Evolutionary conservation across 2,797 vertebrate genomes (phyloP), one percentile per base, ranked within the genome.

Genomic region (Neostethus bicornis): DNA sequence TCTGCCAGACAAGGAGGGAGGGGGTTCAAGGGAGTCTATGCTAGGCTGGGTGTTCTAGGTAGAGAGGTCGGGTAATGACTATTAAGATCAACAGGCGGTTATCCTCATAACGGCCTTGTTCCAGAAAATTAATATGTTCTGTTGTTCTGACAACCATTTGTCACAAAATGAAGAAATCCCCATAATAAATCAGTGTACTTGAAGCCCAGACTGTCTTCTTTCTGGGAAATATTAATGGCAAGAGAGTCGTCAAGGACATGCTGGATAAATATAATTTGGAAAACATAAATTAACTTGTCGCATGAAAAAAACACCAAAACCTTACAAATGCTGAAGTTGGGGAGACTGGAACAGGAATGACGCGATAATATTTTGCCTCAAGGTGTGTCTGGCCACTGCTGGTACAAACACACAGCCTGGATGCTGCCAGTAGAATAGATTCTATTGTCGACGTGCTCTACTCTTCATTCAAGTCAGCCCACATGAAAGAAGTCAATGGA

Each of bases 401-500:
- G 65, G 42, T 61, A 68, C 71, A 44, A 70, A 79, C 56, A 83
- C 72, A 79, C 74, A 78, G 55, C 52, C 62, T 64, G 2, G 25
- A 29, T 77, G 38, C 83, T 68, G 76, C 63, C 54, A 81, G 73
- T 81, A 92, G 84, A 92, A 92, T 85, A 89, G 85, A 64, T 77
- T 56, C 77, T 87, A 85, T 92, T 92, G 89, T 91, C 80, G 63
- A 65, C 70, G 65, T 32, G 75, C 75, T 77, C 51, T 46, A 48
- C 77, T 72, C 80, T 80, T 86, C 78, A 82, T 88, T 80, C 70
- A 84, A 78, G 74, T 85, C 55, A 81, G 70, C 88, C 86, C 81
- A 83, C 89, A 92, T 91, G 85, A 92, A 91, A 91, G 86, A 70
- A 87, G 66, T 72, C 75, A 83, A 84, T 81, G 66, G 75, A 71